Conservation (phyloP, 2,797 vertebrate genomes). For the Cynodonichthys magdalenae region DNA sequence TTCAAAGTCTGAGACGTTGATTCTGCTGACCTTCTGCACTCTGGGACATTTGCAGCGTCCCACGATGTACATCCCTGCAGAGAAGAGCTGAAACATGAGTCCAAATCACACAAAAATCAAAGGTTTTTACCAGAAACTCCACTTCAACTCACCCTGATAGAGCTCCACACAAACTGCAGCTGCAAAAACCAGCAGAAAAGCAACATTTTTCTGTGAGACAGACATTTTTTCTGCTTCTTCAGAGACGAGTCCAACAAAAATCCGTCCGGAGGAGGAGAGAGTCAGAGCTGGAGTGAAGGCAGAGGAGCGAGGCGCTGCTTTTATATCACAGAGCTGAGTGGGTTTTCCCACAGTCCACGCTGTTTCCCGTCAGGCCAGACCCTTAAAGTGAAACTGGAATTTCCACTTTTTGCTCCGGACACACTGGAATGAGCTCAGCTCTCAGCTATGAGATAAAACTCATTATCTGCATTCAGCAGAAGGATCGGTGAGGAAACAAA, state of each 20-base stretch:
- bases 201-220: slow-evolving; percentile 28
- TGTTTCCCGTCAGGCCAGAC: slow-evolving; percentile 65
- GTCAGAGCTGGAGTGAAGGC: slow-evolving; percentile 15
- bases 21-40: slow-evolving; percentile 11
- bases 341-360: slow-evolving; percentile 51
- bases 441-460: slow-evolving; percentile 3
- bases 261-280: slow-evolving; percentile 13
- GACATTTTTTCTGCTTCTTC: slow-evolving; percentile 58
- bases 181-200: slow-evolving; percentile 42
- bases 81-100: slow-evolving; percentile 1
- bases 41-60: slow-evolving; percentile 55
- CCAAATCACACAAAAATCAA: background rate
- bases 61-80: slow-evolving; percentile 45
- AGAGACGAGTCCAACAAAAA: slow-evolving; percentile 21
- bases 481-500: background rate
- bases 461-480: background rate
- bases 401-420: slow-evolving; percentile 18
- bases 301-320: slow-evolving; percentile 35
- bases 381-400: slow-evolving; percentile 19
- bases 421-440: background rate
- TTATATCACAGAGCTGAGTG: slow-evolving; percentile 55
- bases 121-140: background rate
- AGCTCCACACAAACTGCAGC: slow-evolving; percentile 57
- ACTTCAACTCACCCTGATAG: slow-evolving; percentile 53
- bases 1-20: slow-evolving; percentile 67